Evolutionary conservation across 2,113 vertebrate species (phyloP), one percentile per base, ranked within the genome.

Genomic region (Corythaixoides concolor): DNA sequence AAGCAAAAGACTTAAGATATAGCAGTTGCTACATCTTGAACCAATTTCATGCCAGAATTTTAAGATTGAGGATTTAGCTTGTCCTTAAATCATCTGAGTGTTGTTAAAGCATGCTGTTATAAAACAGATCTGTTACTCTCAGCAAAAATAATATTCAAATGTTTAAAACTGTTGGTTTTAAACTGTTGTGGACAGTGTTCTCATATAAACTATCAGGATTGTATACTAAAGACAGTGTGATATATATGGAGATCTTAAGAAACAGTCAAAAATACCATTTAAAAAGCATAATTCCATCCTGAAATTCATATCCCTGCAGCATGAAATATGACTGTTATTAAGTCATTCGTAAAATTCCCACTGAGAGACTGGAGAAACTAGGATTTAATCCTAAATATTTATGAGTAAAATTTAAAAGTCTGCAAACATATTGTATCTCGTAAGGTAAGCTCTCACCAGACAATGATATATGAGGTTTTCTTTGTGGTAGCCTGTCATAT

Each of bases 1-100:
- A 94, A 93, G 58, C 67, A 24, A 88, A 95, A 73, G 93, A 64
- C 68, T 89, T 88, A 69, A 79, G 82, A 47, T 62, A 55, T 11
- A 80, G 77, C 68, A 68, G 84, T 87, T 91, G 88, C 74, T 92
- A 72, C 68, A 66, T 96, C 95, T 89, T 90, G 49, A 85, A 69
- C 87, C 64, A 15, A 59, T 90, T 93, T 94, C 66, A 55, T 73
- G 88, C 35, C 79, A 76, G 35, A 89, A 83, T 90, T 62, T 73
- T 72, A 70, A 82, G 56, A 76, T 35, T 16, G 37, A 76, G 84
- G 87, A 75, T 85, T 91, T 86, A 75, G 26, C 74, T 93, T 90
- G 93, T 69, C 55, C 32, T 94, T 70, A 62, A 82, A 60, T 81
- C 43, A 26, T 79, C 58, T 73, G 62, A 80, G 59, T 88, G 22